Percentiles rank a stretch among this genome's conserved stretches.
phyloP scores from a whole-genome alignment of 2,113 vertebrate genomes.

The Cephalopterus ornatus region DNA sequence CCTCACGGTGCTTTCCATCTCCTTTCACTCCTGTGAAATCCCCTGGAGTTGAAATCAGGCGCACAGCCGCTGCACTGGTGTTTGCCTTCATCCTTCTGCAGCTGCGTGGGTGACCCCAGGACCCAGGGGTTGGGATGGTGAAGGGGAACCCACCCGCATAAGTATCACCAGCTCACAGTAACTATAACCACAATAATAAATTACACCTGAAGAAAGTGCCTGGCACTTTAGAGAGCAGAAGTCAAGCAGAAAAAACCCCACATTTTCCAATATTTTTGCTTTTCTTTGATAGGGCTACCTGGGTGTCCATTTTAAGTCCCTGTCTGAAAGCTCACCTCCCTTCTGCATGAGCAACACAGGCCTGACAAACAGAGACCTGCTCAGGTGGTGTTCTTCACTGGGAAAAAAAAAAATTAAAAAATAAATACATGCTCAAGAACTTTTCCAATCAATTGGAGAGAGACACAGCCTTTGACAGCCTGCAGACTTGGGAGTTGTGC shows the following conservation, averaged over 20 bases:
- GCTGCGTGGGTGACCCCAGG: background rate
- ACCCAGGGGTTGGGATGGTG: fast-evolving
- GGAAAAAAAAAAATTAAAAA: background rate
- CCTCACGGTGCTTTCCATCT: background rate
- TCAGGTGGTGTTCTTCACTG: conserved; percentile 40
- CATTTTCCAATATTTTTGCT: background rate
- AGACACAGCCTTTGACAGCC: conserved; percentile 40
- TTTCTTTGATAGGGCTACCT: background rate
- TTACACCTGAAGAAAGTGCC: background rate
- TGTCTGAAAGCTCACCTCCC: background rate
- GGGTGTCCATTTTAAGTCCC: background rate
- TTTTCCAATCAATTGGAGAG: conserved; percentile 45
- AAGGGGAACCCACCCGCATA: background rate
- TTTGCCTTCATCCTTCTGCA: background rate
- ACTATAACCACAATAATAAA: background rate
- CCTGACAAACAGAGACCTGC: background rate
- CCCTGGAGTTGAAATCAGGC: background rate
- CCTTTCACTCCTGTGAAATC: conserved; percentile 25
- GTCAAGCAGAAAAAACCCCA: background rate
- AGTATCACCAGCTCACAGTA: background rate
- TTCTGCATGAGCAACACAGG: fast-evolving
- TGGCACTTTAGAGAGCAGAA: background rate
- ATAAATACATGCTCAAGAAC: conserved; percentile 14
- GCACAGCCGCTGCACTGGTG: fast-evolving
- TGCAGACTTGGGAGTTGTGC: background rate